Conservation (phyloP, 2,797 vertebrate species). For the Sebastes iracundus region DNA sequence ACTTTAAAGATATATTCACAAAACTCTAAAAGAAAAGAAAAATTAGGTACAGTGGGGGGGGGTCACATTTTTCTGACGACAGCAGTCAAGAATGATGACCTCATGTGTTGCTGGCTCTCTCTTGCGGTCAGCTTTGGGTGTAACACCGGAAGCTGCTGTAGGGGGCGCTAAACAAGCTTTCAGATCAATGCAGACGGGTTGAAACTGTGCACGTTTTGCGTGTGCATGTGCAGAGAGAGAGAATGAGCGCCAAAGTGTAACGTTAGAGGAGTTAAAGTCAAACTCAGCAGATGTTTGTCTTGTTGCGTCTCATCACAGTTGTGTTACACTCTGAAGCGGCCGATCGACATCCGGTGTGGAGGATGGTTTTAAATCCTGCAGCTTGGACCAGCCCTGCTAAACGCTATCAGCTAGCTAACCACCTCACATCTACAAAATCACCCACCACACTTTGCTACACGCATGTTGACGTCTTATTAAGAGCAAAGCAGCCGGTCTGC, state of each 20-base stretch:
- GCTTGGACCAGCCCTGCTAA: background rate
- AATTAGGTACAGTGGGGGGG: too few relatives aligned
- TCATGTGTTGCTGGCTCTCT: too few relatives aligned
- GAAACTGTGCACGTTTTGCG: slow-evolving; percentile 37
- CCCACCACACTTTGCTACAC: rapidly evolving
- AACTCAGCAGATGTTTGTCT: background rate
- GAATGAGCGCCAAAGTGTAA: slow-evolving; percentile 64
- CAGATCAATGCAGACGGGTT: background rate
- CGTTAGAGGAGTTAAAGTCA: background rate
- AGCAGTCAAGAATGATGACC: too few relatives aligned
- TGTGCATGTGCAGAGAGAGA: slow-evolving; percentile 30
- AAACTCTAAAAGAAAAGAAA: too few relatives aligned
- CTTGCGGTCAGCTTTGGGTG: too few relatives aligned
- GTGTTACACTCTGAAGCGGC: background rate
- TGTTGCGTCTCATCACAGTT: rapidly evolving
- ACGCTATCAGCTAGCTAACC: background rate
- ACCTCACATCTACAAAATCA: background rate
- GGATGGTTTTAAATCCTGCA: background rate
- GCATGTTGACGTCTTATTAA: rapidly evolving
- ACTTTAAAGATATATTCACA: too few relatives aligned
- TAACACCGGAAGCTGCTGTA: background rate
- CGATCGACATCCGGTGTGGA: background rate
- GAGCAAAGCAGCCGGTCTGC: rapidly evolving
- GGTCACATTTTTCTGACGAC: too few relatives aligned
- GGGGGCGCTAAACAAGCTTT: slow-evolving; percentile 43